Evolutionary conservation across 37 sponge, comb jelly and placozoan genomes (phyloP), one percentile per base, ranked within the genome.

Genomic region (Trichoplax adhaerens): DNA sequence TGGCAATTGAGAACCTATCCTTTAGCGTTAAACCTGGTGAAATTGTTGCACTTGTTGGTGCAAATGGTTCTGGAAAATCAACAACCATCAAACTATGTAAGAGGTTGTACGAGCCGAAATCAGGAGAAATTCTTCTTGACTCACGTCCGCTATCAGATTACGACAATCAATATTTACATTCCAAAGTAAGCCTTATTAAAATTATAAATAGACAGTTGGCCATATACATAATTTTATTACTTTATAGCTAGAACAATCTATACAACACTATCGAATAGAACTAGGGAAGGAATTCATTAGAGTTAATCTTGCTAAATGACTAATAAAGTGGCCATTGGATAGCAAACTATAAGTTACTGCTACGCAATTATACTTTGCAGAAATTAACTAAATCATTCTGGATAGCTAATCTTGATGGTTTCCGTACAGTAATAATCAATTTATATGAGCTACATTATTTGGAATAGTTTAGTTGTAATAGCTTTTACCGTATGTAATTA

Each of bases 51-150:
- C 78, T 82, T 46, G 78, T 82, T 51, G 83, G 83, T 29, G 78
- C 83, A 5, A 82, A 78, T 82, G 83, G 83, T 48, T 66, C 78
- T 65, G 83, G 83, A 0, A 82, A 82, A 49, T 66, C 80, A 58
- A 64, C 83, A 55, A 78, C 78, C 49, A 82, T 82, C 2, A 79
- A 67, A 49, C 68, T 82, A 55, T 69, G 77, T 2, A 74, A 82
- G 68, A 52, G 83, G 50, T 82, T 82, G 64, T 82, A 82, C 53
- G 78, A 82, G 29, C 83, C 83, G 4, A n/a, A 66, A 5, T 10
- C 58, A 6, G 83, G 83, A 6, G 2, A 54, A 12, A 68, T 82
- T 10, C 78, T 82, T 53, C 49, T 82, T 73, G 83, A 82, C 60
- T 72, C 74, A 2, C 5, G 53, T 49, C 74, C 72, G 46, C n/a